phyloP scores from a whole-genome alignment of 2,888 invertebrate species.

The Dascillus cervinus region DNA sequence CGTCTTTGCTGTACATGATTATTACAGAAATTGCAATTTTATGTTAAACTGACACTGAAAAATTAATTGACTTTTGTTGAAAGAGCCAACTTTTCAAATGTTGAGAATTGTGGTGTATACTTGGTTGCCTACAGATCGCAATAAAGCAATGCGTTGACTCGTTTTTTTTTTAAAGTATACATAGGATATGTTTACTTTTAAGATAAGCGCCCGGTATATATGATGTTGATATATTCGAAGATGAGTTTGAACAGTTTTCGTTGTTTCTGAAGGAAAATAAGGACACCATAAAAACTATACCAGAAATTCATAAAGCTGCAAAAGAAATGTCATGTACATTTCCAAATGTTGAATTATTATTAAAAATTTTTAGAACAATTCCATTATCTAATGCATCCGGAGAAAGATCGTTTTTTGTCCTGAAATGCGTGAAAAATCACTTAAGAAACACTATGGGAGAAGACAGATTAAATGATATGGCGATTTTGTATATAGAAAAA shows the following conservation, averaged over 20 bases:
- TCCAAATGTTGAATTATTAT: slow-evolving; percentile 1
- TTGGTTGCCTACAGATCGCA: no score
- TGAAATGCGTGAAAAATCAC: slow-evolving; percentile 1
- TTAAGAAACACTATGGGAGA: slow-evolving; percentile 2
- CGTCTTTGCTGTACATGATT: no score
- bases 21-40: no score
- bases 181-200: no score
- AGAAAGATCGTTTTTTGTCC: slow-evolving; percentile 2
- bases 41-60: no score
- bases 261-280: slow-evolving; percentile 1
- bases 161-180: no score
- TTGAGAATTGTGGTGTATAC: no score
- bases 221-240: no score
- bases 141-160: no score
- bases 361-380: slow-evolving; percentile 1
- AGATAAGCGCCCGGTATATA: no score
- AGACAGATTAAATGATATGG: slow-evolving; percentile 2
- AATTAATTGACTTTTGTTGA: no score
- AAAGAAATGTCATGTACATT: slow-evolving; percentile 3
- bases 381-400: slow-evolving; percentile 1
- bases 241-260: slow-evolving; percentile 1
- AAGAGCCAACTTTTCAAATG: no score
- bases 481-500: slow-evolving; percentile 2
- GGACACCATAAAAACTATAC: slow-evolving; percentile 1
- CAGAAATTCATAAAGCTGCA: slow-evolving; percentile 1